Evolutionary conservation across 2,113 vertebrate genomes (phyloP).

Genomic region (Terrapene triunguis): DNA sequence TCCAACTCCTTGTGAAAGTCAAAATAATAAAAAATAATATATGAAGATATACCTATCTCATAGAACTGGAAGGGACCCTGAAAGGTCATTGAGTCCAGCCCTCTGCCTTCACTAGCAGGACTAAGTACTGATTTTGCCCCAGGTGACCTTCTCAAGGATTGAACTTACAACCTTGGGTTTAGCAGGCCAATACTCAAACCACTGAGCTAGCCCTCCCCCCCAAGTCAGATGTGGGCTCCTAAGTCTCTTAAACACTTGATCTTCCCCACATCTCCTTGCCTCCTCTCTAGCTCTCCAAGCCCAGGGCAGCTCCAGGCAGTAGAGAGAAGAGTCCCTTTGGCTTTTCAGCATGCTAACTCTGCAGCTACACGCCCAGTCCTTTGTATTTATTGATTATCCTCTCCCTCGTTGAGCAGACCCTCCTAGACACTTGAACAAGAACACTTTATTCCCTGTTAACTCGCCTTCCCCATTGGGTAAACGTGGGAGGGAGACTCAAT

Average conservation of each 20-base stretch:
- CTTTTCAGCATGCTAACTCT: background rate
- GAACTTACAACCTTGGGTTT: too few species aligned
- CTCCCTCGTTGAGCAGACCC: background rate
- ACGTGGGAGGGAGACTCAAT: background rate
- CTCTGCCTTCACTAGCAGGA: too few species aligned
- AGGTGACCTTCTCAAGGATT: too few species aligned
- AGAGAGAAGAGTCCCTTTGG: background rate
- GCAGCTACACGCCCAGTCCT: background rate
- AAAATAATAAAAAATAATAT: too few species aligned
- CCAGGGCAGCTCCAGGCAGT: fast-evolving
- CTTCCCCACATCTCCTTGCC: fast-evolving
- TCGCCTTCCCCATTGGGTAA: background rate
- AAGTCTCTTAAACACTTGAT: background rate
- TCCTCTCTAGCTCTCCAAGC: background rate
- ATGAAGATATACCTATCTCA: too few species aligned
- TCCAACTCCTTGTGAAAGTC: background rate
- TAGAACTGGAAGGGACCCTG: too few species aligned
- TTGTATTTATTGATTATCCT: background rate
- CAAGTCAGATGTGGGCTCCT: background rate
- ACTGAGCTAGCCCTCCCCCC: too few species aligned
- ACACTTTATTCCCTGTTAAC: background rate
- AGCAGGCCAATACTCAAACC: too few species aligned
- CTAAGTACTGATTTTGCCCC: too few species aligned
- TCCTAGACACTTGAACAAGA: background rate
- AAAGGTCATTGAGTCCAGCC: too few species aligned